phyloP scores from a whole-genome alignment of 2,113 vertebrate genomes.

The Gnathonemus echidnorhynchus region DNA sequence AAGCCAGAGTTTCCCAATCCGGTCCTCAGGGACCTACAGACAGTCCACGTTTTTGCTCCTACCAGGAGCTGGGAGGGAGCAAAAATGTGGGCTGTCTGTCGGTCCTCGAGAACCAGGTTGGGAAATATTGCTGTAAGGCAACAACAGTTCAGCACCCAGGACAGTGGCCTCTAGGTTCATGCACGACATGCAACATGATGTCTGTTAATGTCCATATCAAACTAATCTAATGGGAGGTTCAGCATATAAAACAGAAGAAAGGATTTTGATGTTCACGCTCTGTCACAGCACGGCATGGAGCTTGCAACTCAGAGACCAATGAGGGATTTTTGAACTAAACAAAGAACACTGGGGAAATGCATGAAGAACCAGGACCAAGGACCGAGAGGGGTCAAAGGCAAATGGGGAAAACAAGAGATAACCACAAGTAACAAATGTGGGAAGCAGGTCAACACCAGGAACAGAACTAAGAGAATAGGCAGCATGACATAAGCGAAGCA shows the following conservation, averaged over 20 bases:
- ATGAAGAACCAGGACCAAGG: no score
- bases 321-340: no score
- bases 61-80: not conserved
- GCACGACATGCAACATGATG: not conserved
- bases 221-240: not conserved
- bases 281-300: no score
- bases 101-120: not conserved
- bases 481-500: no score
- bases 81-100: not conserved
- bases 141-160: conserved; percentile 12
- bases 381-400: no score
- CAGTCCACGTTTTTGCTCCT: not conserved
- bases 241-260: not conserved
- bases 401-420: no score
- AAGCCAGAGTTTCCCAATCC: not conserved
- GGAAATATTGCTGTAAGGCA: not conserved
- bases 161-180: not conserved
- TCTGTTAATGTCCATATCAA: not conserved
- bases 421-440: no score
- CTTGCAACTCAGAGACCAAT: no score
- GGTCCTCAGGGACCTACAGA: not conserved
- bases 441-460: no score
- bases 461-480: no score
- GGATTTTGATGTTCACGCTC: not conserved
- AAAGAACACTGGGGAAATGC: no score